Conservation (phyloP, 2,113 vertebrate species). For the Condylura cristata region DNA sequence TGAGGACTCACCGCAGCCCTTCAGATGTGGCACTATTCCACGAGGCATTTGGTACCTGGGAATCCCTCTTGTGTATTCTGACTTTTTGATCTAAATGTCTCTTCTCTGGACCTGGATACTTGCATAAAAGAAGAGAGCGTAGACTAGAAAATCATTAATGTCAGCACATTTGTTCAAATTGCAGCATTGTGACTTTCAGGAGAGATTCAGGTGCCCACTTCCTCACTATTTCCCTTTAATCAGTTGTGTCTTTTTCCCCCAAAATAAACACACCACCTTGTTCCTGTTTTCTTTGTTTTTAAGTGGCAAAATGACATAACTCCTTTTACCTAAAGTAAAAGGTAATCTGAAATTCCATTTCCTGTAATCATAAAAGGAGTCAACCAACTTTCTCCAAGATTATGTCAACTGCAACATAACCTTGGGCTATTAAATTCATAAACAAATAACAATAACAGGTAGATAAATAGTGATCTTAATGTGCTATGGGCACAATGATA, state of each 20-base stretch:
- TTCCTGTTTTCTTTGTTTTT: background rate
- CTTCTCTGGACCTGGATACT: background rate
- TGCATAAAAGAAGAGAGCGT: background rate
- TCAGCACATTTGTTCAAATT: background rate
- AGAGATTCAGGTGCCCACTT: background rate
- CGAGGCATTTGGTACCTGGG: background rate
- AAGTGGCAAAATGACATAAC: background rate
- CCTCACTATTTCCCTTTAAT: background rate
- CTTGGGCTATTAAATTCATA: background rate
- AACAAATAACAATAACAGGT: background rate
- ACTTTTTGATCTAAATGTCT: background rate
- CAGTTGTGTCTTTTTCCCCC: background rate
- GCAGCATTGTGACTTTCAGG: background rate
- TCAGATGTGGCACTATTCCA: background rate
- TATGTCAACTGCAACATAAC: background rate
- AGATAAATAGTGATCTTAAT: background rate
- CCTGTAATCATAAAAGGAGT: background rate
- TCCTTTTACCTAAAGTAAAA: background rate
- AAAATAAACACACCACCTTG: too few relatives aligned
- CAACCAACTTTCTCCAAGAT: background rate
- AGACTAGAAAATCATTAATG: background rate
- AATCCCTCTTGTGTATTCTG: background rate
- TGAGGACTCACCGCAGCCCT: fast-evolving
- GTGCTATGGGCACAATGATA: background rate
- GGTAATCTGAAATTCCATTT: background rate